These are phyloP conservation scores for Notodonta dromedarius DNA, from an alignment of 2,888 invertebrate species.

Conservation along the genomic window DNA sequence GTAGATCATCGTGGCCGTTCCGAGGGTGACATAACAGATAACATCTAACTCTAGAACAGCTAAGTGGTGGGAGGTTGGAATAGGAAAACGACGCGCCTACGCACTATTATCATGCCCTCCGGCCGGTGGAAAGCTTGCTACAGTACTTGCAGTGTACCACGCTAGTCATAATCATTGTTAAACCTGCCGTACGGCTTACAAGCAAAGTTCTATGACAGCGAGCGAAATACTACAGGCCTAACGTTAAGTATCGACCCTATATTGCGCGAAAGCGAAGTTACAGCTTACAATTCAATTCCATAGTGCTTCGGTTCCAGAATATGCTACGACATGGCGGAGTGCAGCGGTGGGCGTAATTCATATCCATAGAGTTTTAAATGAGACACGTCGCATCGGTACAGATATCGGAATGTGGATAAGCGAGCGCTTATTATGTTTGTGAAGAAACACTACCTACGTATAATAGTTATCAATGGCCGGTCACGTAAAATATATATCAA, in stretches of 20 bases:
- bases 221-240: conserved; percentile 61
- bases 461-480: background rate
- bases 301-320: conserved; percentile 70
- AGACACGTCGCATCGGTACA: no score
- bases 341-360: conserved; percentile 37
- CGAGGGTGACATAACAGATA: conserved; percentile 52
- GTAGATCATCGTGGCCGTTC: conserved; percentile 63
- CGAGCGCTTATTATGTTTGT: no score
- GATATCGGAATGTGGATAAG: no score
- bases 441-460: no score
- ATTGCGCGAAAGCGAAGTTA: conserved; percentile 71
- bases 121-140: conserved; percentile 18
- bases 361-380: background rate
- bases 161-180: conserved; percentile 14
- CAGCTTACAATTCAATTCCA: conserved; percentile 79
- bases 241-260: conserved; percentile 68
- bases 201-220: conserved; percentile 47
- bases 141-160: conserved; percentile 7
- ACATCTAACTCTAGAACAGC: conserved; percentile 73
- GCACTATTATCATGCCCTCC: conserved; percentile 52
- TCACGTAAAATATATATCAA: background rate
- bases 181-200: conserved; percentile 13
- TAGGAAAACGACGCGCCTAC: conserved; percentile 56
- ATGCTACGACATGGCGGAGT: conserved; percentile 32
- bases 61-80: conserved; percentile 70